Conservation (phyloP, 2,888 invertebrate genomes). For the Athripsodes cinereus region DNA sequence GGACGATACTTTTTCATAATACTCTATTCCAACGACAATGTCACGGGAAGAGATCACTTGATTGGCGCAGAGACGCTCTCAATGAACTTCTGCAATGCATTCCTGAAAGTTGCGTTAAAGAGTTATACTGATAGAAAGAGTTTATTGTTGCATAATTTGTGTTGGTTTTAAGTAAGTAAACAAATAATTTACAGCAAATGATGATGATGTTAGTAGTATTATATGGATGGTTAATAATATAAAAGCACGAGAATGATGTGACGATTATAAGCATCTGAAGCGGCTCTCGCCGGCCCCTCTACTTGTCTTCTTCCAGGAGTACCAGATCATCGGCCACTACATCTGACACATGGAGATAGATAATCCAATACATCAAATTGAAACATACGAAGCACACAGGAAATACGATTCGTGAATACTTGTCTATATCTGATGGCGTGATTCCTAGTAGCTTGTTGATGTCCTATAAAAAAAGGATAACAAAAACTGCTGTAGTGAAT, state of each 20-base stretch:
- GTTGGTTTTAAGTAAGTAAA: neutral
- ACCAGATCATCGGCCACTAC: slow-evolving; percentile 92
- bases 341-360: slow-evolving; percentile 93
- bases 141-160: too few relatives aligned
- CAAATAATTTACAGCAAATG: slow-evolving; percentile 2
- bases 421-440: slow-evolving; percentile 97
- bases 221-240: neutral
- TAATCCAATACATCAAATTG: slow-evolving; percentile 98
- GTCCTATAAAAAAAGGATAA: slow-evolving; percentile 53
- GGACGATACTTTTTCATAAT: too few relatives aligned
- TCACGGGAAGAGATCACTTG: too few relatives aligned
- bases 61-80: too few relatives aligned
- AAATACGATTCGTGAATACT: slow-evolving; percentile 96
- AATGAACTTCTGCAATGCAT: too few relatives aligned
- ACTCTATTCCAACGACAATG: too few relatives aligned
- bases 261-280: slow-evolving; percentile 2
- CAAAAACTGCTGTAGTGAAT: too few relatives aligned
- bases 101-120: too few relatives aligned
- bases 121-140: too few relatives aligned
- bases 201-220: neutral
- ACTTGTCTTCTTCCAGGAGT: slow-evolving; percentile 65
- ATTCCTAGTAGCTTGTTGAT: slow-evolving; percentile 88
- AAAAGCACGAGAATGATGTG: neutral
- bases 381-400: slow-evolving; percentile 98
- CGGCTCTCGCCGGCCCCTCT: slow-evolving; percentile 36